Conservation (phyloP, 2,113 vertebrate species). For the Elephas maximus region DNA sequence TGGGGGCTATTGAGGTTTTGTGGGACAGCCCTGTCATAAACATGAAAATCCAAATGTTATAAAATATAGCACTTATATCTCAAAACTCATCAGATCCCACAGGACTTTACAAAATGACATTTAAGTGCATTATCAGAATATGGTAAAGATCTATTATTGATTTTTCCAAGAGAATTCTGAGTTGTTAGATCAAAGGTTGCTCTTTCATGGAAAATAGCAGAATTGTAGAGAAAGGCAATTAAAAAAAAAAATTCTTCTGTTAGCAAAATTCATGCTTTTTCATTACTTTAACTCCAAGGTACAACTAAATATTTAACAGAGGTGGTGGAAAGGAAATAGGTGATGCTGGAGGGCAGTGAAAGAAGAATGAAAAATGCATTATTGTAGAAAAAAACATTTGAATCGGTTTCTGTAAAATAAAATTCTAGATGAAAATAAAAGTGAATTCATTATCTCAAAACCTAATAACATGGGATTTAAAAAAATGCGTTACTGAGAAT, state of each 20-base stretch:
- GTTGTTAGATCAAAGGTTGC: constrained; percentile 40
- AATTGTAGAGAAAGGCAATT: background rate
- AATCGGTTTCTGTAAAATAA: constrained; percentile 32
- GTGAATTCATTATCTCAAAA: constrained; percentile 55
- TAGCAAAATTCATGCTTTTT: constrained; percentile 48
- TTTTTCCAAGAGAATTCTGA: constrained; percentile 59
- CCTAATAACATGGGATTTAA: background rate
- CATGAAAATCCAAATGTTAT: background rate
- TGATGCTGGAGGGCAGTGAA: background rate
- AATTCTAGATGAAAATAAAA: constrained; percentile 55
- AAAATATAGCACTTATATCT: background rate
- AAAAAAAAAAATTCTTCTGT: background rate
- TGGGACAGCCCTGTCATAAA: background rate
- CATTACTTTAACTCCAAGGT: background rate
- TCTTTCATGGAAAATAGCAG: constrained; percentile 5
- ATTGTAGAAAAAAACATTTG: background rate
- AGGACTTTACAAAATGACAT: background rate
- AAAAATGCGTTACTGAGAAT: constrained; percentile 44
- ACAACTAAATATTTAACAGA: constrained; percentile 36
- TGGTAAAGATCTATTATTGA: background rate
- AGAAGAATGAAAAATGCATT: constrained; percentile 50
- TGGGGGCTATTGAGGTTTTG: background rate
- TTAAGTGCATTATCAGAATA: background rate
- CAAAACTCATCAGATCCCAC: background rate
- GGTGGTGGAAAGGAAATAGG: background rate